A percentile compares a stretch with the other conserved stretches of the same genome.
Evolutionary conservation across 2,888 invertebrate species (phyloP).

Genomic region (Coenonympha glycerion): DNA sequence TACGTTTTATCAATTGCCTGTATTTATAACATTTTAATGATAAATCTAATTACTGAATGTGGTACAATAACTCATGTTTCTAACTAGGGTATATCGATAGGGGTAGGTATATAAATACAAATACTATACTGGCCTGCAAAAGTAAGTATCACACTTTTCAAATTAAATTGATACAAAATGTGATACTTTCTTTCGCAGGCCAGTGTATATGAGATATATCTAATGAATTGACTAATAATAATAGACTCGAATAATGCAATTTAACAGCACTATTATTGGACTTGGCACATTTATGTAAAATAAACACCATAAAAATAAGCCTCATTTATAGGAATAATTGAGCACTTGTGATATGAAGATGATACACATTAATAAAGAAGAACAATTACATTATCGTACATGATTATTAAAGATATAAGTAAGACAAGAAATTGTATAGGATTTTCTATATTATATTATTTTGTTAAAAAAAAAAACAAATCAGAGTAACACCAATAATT

Average conservation of each 20-base stretch:
- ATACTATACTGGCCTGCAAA: too few relatives aligned
- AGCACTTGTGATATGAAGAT: too few relatives aligned
- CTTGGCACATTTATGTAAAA: conserved; percentile 7
- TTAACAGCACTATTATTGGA: not conserved
- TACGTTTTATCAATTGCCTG: conserved; percentile 69
- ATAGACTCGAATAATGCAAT: conserved; percentile 5
- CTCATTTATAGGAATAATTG: not conserved
- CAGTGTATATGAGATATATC: conserved; percentile 17
- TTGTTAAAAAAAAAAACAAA: too few relatives aligned
- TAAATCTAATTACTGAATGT: conserved; percentile 24
- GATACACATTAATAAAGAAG: too few relatives aligned
- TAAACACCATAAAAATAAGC: not conserved
- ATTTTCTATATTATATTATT: too few relatives aligned
- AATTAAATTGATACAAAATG: too few relatives aligned
- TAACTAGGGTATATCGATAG: conserved; percentile 15
- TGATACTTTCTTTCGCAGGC: too few relatives aligned
- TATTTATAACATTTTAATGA: conserved; percentile 67
- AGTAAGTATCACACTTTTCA: too few relatives aligned
- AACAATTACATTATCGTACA: too few relatives aligned
- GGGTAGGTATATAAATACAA: conserved; percentile 10
- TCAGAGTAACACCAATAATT: too few relatives aligned
- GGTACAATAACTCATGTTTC: conserved; percentile 23
- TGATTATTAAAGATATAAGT: too few relatives aligned
- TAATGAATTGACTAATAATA: conserved; percentile 24
- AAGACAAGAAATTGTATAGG: too few relatives aligned